phyloP scores from a whole-genome alignment of 2,113 vertebrate genomes.

The Heterochromis multidens region DNA sequence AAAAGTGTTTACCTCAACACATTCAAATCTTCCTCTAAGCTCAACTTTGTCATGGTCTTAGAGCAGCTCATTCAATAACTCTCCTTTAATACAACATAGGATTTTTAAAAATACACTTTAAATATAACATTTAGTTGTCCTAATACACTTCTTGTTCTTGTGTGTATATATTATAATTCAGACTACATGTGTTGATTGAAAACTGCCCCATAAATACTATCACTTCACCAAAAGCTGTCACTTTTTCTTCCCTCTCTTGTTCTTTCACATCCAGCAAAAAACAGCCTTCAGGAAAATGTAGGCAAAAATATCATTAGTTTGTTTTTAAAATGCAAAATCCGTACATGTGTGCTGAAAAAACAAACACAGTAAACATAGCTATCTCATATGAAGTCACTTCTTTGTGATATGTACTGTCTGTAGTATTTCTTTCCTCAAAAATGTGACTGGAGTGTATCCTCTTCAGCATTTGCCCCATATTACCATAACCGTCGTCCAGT shows the following conservation, averaged over 20 bases:
- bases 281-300: background rate
- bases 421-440: background rate
- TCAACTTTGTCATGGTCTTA: background rate
- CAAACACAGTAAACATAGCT: constrained; percentile 17
- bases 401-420: background rate
- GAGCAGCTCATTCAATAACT: background rate
- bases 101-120: background rate
- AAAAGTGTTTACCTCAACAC: background rate
- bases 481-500: constrained; percentile 96
- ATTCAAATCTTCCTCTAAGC: background rate
- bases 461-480: constrained; percentile 41
- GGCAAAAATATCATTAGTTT: background rate
- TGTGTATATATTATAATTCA: background rate
- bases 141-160: background rate
- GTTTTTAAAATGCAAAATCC: background rate
- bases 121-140: background rate
- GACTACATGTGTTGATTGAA: background rate
- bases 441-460: background rate
- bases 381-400: background rate
- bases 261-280: background rate
- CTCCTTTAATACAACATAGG: background rate
- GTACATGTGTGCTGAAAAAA: constrained; percentile 18
- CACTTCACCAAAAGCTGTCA: background rate
- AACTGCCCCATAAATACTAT: background rate
- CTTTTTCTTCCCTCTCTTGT: background rate